Percentiles rank a stretch among this genome's conserved stretches.
phyloP scores from a whole-genome alignment of 2,113 vertebrate species.

The Oreochromis spilurus region DNA sequence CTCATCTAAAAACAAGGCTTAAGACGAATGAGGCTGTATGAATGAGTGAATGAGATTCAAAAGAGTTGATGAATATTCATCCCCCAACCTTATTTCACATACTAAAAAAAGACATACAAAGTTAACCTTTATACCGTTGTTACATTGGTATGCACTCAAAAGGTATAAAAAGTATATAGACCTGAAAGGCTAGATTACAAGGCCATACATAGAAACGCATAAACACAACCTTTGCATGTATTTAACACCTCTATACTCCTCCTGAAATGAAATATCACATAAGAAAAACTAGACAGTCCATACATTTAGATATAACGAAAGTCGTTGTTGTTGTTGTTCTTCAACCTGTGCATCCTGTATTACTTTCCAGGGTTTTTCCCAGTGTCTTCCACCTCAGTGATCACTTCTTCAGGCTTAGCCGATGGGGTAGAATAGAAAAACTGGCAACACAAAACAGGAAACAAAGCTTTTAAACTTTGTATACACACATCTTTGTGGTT shows the following conservation, averaged over 20 bases:
- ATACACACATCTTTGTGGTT: not conserved
- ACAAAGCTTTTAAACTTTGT: not conserved
- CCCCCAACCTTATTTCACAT: not conserved
- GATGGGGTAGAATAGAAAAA: not conserved
- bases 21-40: not conserved
- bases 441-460: constrained; percentile 6
- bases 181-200: not conserved
- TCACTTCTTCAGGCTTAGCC: constrained; percentile 33
- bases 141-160: not conserved
- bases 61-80: not conserved
- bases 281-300: not conserved
- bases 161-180: not conserved
- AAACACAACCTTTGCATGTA: not conserved
- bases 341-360: not conserved
- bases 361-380: not conserved
- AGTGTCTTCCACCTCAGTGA: constrained; percentile 40
- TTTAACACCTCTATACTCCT: not conserved
- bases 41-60: not conserved
- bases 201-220: not conserved
- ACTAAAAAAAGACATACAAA: not conserved
- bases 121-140: not conserved
- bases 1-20: not conserved
- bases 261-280: not conserved
- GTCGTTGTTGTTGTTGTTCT: accelerated
- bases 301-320: not conserved